These are phyloP conservation scores for Anguilla obscura DNA, from an alignment of 2,797 vertebrate species.

Conservation along the genomic window DNA sequence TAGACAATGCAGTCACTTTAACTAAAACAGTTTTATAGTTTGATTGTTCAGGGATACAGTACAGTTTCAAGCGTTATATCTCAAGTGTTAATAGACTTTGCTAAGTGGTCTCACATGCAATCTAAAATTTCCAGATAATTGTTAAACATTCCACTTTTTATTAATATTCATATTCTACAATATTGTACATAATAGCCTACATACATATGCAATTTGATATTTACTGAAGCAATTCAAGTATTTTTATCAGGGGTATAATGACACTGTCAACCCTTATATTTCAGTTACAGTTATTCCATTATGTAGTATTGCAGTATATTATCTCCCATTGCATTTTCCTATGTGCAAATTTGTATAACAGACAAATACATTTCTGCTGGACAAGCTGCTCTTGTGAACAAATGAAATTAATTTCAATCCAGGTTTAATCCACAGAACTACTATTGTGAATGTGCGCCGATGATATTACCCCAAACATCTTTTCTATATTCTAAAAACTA, in stretches of 20 bases:
- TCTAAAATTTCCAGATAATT: background rate
- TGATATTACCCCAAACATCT: background rate
- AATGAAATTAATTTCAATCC: background rate
- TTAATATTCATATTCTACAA: background rate
- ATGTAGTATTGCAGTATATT: background rate
- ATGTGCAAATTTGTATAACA: background rate
- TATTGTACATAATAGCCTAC: background rate
- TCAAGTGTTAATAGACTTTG: background rate
- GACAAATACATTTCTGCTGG: background rate
- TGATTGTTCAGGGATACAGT: conserved; percentile 1
- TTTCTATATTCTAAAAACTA: background rate
- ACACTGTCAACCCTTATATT: background rate
- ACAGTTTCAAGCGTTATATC: background rate
- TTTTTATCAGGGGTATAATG: background rate
- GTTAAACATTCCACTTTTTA: background rate
- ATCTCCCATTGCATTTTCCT: background rate
- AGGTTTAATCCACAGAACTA: background rate
- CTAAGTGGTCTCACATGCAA: background rate
- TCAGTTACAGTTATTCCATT: background rate
- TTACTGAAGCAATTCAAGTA: conserved; percentile 5
- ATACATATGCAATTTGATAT: background rate
- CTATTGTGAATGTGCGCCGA: background rate
- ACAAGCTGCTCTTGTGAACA: background rate
- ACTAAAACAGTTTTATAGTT: conserved; percentile 8
- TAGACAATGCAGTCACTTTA: background rate